Base-by-base conservation (phyloP, 2,113 vertebrate genomes). In the Phrynosoma platyrhinos region DNA sequence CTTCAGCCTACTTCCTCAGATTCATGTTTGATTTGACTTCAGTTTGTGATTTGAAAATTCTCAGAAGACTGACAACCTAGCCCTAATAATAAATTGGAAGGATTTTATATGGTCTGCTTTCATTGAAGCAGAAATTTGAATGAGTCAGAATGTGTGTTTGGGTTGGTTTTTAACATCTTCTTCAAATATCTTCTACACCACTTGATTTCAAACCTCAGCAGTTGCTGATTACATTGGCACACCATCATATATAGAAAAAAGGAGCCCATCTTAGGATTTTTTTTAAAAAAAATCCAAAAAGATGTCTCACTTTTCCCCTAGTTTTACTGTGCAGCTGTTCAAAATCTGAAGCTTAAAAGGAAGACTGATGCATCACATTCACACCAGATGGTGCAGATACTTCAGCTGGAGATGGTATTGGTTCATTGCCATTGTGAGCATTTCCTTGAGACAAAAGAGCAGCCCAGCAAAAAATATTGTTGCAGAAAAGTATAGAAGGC, bases 301-400 rank as follows among this genome's bases (percentile, higher is more conserved):
- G 14, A 30, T 30, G 53, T 32, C 42, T 0, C 75, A 90, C 23
- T 21, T 21, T 10, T 2, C 42, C 42, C 4, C 9, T 53, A 32
- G 4, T 1, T 83, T 90, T 14, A 21, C 90, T 92, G 42, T 88
- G 42, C 75, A 84, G 74, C 69, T 92, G 4, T 75, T 81, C 36
- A 55, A 20, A 75, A 64, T 36, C 32, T 82, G 68, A 10, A n/a
- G 55, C 86, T 85, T 92, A 83, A 86, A 87, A 86, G 47, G 23
- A 88, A 91, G 89, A 66, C 86, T 87, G 62, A 83, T 83, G 32
- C 1, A 0, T 32, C 74, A 0, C 75, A 69, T 82, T 36, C 30
- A 21, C 0, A 8, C n/a, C 91, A 93, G 91, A 94, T 91, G 92
- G 91, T 77, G 89, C 91, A 89, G 30, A 64, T 78, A 87, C 76